phyloP scores from a whole-genome alignment of 2,113 vertebrate genomes.

The Ptyas mucosa region DNA sequence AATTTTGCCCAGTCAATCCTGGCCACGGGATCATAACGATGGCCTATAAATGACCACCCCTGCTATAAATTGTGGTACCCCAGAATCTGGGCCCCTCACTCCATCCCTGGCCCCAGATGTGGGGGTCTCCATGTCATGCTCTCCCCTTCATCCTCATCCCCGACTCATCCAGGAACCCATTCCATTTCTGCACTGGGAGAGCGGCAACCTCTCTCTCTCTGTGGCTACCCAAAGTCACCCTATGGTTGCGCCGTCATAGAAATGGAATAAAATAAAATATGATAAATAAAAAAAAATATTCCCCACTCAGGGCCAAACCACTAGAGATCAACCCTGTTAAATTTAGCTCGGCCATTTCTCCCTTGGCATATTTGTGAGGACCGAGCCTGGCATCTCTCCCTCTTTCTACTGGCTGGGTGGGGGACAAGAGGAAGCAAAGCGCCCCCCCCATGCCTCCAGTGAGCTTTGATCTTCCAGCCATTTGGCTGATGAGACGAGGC shows the following conservation, averaged over 20 bases:
- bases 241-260: no score
- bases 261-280: no score
- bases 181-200: not conserved
- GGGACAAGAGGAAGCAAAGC: no score
- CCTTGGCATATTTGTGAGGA: not conserved
- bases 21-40: rapidly evolving
- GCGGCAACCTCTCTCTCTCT: rapidly evolving
- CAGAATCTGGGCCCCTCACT: rapidly evolving
- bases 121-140: not conserved
- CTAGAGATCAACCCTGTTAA: not conserved
- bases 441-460: no score
- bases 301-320: not conserved
- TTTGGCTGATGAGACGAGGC: no score
- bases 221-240: no score
- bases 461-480: no score
- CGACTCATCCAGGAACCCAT: not conserved
- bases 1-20: not conserved
- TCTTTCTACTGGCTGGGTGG: no score
- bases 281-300: no score
- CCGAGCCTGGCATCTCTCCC: no score
- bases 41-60: not conserved
- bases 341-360: not conserved
- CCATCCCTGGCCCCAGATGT: not conserved
- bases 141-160: not conserved
- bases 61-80: not conserved